A percentile compares a stretch with the other conserved stretches of the same genome.
Evolutionary conservation across 30 jellyfish, hydroid and myxozoan genomes (phyloP).

Genomic region (Aurelia sp.): DNA sequence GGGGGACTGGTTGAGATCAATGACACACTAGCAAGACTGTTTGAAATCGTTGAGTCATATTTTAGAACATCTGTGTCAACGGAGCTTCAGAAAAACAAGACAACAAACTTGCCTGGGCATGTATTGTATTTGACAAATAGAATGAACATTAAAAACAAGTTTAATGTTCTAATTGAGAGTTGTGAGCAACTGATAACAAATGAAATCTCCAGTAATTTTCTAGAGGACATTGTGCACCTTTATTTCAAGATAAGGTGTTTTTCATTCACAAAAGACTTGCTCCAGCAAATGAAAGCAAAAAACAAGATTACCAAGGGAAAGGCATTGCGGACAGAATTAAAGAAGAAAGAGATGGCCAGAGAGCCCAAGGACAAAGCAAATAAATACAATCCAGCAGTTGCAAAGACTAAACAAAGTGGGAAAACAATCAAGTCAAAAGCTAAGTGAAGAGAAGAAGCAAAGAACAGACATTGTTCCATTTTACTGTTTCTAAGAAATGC

Average conservation of each 20-base stretch:
- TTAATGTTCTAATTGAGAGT: constrained; percentile 61
- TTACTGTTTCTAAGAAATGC: constrained; percentile 22
- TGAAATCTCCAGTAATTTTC: constrained; percentile 41
- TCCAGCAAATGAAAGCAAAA: constrained; percentile 47
- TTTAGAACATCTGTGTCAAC: constrained; percentile 31
- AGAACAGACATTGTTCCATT: constrained; percentile 37
- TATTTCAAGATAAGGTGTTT: constrained; percentile 48
- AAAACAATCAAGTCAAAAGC: constrained; percentile 20
- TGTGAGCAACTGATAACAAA: constrained; percentile 44
- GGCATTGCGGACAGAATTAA: constrained; percentile 55
- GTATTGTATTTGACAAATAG: constrained; percentile 37
- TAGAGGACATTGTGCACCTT: constrained; percentile 45
- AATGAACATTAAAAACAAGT: constrained; percentile 47
- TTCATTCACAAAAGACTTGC: constrained; percentile 53
- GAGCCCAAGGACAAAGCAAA: constrained; percentile 3
- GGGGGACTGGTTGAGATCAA: constrained; percentile 57
- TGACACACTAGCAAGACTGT: constrained; percentile 42
- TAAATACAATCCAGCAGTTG: neutral
- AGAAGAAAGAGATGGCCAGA: constrained; percentile 21
- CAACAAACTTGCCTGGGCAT: constrained; percentile 51
- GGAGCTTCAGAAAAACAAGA: constrained; percentile 11
- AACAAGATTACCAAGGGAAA: constrained; percentile 38
- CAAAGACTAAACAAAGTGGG: neutral
- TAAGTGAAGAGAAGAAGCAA: neutral
- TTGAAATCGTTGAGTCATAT: constrained; percentile 35